A percentile compares a stretch with the other conserved stretches of the same genome.
Conservation (phyloP, 2,113 vertebrate species). For the Zosterops borbonicus region DNA sequence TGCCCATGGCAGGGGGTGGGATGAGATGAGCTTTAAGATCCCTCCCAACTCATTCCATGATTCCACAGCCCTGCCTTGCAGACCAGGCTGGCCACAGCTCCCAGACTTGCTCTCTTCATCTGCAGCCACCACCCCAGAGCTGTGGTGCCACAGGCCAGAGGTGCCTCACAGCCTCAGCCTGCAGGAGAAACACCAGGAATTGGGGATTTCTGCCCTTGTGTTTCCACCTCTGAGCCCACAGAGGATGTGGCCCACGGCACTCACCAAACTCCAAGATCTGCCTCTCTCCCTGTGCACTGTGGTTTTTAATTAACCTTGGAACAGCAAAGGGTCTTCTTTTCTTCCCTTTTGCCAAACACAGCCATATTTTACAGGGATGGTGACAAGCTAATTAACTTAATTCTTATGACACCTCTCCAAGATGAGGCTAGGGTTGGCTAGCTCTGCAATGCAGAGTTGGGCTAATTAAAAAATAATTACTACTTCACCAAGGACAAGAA, state of each 20-base stretch:
- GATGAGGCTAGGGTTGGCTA: conserved; percentile 75
- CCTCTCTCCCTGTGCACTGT: not conserved
- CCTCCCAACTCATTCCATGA: not conserved
- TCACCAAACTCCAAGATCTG: not conserved
- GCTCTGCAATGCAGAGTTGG: conserved; percentile 70
- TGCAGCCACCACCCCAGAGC: not conserved
- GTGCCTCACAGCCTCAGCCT: not conserved
- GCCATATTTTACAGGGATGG: conserved; percentile 74
- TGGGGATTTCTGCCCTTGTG: accelerated
- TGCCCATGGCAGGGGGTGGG: not conserved
- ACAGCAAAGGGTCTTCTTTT: conserved; percentile 60
- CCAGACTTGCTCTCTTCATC: accelerated
- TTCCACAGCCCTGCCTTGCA: accelerated
- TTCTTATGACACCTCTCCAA: conserved; percentile 79
- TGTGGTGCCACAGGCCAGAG: accelerated
- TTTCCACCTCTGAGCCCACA: not conserved
- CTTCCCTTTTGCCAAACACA: conserved; percentile 58
- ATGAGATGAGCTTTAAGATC: not conserved
- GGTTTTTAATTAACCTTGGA: conserved; percentile 82
- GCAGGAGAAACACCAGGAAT: not conserved
- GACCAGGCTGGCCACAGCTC: not conserved
- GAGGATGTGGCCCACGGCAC: not conserved
- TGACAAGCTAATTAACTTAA: conserved; percentile 85
- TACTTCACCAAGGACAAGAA: conserved; percentile 78
- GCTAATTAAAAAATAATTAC: conserved; percentile 86